These are phyloP conservation scores for Mionectes macconnelli DNA, from an alignment of 2,113 vertebrate genomes.

Conservation along the genomic window DNA sequence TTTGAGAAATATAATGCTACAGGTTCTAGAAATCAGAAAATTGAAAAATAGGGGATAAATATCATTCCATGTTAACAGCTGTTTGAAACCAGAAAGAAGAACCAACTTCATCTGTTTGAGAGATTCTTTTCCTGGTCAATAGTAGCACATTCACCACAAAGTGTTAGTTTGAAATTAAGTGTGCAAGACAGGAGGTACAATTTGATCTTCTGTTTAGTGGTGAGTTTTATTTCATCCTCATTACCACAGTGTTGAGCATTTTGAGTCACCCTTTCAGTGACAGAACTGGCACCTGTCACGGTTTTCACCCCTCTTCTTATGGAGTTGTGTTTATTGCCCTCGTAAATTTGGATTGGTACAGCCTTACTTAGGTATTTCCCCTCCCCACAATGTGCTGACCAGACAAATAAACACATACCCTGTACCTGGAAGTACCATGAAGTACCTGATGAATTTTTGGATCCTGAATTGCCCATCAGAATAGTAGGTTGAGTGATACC, in stretches of 20 bases:
- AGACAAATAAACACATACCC: neutral
- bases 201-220: neutral
- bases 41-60: neutral
- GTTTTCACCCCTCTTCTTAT: neutral
- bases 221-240: neutral
- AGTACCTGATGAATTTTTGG: neutral
- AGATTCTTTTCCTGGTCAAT: neutral
- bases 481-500: neutral
- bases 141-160: neutral
- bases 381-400: neutral
- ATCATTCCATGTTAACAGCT: neutral
- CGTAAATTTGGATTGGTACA: neutral
- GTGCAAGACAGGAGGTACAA: neutral
- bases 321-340: neutral
- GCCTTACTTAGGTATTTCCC: neutral
- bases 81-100: neutral
- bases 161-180: neutral
- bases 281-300: neutral
- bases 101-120: neutral
- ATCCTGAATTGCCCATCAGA: neutral
- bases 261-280: neutral
- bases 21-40: neutral
- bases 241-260: neutral
- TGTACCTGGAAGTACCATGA: neutral
- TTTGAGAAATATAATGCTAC: neutral